Percentiles rank a stretch among this genome's conserved stretches.
Evolutionary conservation across 2,113 vertebrate genomes (phyloP).

Genomic region (Motacilla tschutschensis): DNA sequence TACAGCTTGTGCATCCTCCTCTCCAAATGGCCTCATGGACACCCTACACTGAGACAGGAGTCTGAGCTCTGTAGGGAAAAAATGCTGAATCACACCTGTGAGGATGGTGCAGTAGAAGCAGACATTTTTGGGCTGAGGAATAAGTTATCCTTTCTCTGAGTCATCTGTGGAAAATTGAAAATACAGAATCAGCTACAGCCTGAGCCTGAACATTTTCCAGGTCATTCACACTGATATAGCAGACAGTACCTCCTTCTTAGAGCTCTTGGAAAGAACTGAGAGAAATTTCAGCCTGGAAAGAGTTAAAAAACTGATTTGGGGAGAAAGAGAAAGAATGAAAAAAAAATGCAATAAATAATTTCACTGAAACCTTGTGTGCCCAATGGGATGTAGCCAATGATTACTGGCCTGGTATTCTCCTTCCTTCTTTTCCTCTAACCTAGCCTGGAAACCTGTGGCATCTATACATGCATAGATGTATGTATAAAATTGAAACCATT

Average conservation of each 20-base stretch:
- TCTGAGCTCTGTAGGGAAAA: not conserved
- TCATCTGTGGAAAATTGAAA: not conserved
- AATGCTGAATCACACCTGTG: not conserved
- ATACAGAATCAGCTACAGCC: not conserved
- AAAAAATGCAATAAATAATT: not conserved
- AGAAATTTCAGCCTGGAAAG: not conserved
- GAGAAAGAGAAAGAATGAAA: not conserved
- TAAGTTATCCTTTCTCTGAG: accelerated
- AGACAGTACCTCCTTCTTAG: not conserved
- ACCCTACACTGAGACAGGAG: accelerated
- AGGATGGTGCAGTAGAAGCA: not conserved
- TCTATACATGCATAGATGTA: not conserved
- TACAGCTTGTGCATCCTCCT: not conserved
- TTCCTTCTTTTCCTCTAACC: not conserved
- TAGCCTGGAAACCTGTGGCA: not conserved
- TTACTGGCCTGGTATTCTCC: not conserved
- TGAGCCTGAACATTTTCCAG: not conserved
- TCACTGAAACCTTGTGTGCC: accelerated
- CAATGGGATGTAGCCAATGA: not conserved
- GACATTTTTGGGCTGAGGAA: not conserved
- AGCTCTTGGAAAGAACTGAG: not conserved
- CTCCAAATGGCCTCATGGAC: not conserved
- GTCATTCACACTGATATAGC: not conserved
- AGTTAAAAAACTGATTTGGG: not conserved
- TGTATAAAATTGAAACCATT: not conserved